Evolutionary conservation across 2,797 vertebrate species (phyloP).

Genomic region (Anolis apletophallus): DNA sequence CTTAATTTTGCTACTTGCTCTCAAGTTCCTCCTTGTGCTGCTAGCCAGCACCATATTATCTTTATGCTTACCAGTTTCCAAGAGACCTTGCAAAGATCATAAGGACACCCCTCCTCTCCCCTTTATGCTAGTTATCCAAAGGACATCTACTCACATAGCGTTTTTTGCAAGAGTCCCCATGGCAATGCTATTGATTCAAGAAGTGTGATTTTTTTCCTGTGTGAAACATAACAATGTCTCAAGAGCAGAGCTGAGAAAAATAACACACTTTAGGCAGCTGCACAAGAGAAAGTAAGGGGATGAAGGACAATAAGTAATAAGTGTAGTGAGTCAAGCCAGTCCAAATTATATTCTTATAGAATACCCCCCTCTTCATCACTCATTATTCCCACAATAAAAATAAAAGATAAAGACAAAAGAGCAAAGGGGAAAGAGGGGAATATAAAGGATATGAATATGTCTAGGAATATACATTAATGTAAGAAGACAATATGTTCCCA

Average conservation of each 20-base stretch:
- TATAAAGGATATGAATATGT: too few relatives aligned
- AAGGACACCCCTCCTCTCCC: neutral
- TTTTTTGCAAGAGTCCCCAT: neutral
- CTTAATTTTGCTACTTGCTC: neutral
- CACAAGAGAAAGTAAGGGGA: neutral
- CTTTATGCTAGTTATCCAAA: neutral
- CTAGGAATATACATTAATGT: too few relatives aligned
- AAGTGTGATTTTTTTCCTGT: conserved; percentile 14
- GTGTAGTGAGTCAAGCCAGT: neutral
- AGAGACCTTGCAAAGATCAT: neutral
- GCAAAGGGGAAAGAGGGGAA: too few relatives aligned
- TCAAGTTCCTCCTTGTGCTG: neutral
- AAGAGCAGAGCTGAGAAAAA: conserved; percentile 7
- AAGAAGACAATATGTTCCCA: too few relatives aligned
- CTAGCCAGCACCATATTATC: neutral
- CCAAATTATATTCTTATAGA: neutral
- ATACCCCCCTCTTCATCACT: too few relatives aligned
- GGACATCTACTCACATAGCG: neutral
- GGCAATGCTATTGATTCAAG: neutral
- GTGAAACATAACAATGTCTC: conserved; percentile 39
- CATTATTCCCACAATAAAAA: too few relatives aligned
- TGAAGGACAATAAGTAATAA: neutral
- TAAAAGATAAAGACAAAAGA: too few relatives aligned
- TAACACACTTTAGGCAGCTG: conserved; percentile 1
- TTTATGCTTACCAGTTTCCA: neutral